Base-by-base conservation (phyloP, 2,888 invertebrate genomes). In the Zygaena filipendulae region DNA sequence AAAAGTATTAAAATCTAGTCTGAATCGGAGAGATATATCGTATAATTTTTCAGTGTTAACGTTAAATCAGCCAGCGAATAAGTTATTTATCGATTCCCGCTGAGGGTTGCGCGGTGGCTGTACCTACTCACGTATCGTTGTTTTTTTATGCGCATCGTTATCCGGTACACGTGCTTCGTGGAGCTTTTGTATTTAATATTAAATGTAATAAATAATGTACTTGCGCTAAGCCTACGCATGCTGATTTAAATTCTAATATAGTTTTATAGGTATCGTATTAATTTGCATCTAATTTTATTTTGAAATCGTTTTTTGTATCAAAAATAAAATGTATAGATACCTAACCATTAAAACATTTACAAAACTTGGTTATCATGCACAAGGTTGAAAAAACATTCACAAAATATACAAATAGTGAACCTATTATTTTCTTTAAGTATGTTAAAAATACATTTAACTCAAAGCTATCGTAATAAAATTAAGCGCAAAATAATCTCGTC, bases 1-100 rank as follows among this genome's bases (percentile, higher is more conserved):
- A 37, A 36, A 30, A 31, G 33, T 33, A 46, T 47, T 49, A 49
- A n/a, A 58, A 52, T 45, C 47, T 47, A 41, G 47, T 47, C 45
- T 50, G 50, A 50, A 57, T 56, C 49, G 51, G 39, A 32, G 49
- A 56, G 52, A 62, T 59, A 49, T 42, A 56, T 58, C 45, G 53
- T 52, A 52, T 56, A 59, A 64, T 66, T 62, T 66, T 62, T 64
- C 64, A 64, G 52, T 58, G 58, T 44, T 52, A 44, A 51, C 53
- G 50, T 58, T 59, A 52, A 62, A 63, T 59, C 49, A 57, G 35
- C 37, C 49, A 44, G 49, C 46, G 47, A 58, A 52, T 46, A n/a
- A 46, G 58, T 55, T 58, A 62, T 62, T 62, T 61, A 62, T 62
- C 40, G 55, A 44, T 47, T 40, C 31, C 39, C 48, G 45, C 44